Base-by-base conservation (phyloP, 2,888 invertebrate genomes). In the Liodrosophila aerea region DNA sequence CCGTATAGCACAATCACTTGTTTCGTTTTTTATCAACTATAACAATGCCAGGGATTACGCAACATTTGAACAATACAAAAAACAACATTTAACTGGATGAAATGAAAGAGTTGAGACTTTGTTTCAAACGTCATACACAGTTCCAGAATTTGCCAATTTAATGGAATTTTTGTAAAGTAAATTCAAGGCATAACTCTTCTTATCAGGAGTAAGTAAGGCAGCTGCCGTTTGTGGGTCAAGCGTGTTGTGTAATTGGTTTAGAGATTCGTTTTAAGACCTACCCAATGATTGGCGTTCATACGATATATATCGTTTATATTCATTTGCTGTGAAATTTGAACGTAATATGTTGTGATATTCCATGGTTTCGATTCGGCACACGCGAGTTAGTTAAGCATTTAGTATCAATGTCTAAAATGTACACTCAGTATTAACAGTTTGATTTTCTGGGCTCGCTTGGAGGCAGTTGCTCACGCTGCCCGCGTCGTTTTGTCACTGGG, bases 231-330 rank as follows among this genome's bases (percentile, higher is more conserved):
- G 13, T 43, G 33, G 39, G 43, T 51, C 64, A 30, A 0, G 2
- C 11, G n/a, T 45, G 37, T 60, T 65, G 65, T 65, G 60, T 60
- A 60, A 68, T 65, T 52, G 1, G 27, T 29, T 12, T 36, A 12
- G 34, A 31, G 56, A 60, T 70, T 64, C 66, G 67, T 72, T 81
- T 80, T 66, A 31, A n/a, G 67, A 84, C 88, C 57, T 85, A 87
- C 87, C 81, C 74, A 76, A 65, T 31, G 80, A 75, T 41, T 85
- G 88, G 15, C 88, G 86, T 29, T 89, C 89, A 53, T 54, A 89
- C 13, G 88, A 89, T 64, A 89, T 86, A 64, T 89, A 89, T 73
- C 87, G 76, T 30, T 72, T 76, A 52, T 89, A 89, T 45, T 89
- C 87, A 70, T 76, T 63, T 34, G 82, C 83, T 15, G 73, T 80